Conservation (phyloP, 2,888 invertebrate species). For the Phaedon cochleariae region DNA sequence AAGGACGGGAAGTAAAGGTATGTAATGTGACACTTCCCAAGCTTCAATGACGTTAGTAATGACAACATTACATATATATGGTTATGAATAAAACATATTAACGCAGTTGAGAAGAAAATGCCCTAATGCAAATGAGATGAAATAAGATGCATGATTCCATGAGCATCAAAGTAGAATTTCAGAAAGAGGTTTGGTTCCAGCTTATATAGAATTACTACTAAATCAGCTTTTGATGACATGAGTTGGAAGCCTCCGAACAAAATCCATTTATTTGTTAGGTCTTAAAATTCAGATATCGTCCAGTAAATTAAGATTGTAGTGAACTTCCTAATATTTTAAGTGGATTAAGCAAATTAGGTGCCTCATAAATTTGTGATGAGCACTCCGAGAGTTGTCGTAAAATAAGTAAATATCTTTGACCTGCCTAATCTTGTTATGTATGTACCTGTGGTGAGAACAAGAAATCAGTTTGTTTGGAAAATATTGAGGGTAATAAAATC, state of each 20-base stretch:
- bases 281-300: constrained; percentile 3
- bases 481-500: constrained; percentile 20
- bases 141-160: no score
- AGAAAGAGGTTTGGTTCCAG: no score
- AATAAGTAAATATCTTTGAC: constrained; percentile 26
- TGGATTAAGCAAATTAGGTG: constrained; percentile 33
- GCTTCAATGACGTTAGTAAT: no score
- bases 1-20: no score
- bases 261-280: constrained; percentile 2
- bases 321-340: constrained; percentile 30
- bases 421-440: constrained; percentile 22
- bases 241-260: not conserved
- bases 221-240: no score
- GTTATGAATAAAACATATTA: no score
- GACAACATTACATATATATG: no score
- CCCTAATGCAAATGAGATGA: no score
- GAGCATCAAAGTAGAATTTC: no score
- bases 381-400: constrained; percentile 23
- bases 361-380: constrained; percentile 21
- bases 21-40: no score
- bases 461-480: constrained; percentile 11
- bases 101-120: no score
- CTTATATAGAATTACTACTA: no score
- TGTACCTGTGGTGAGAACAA: constrained; percentile 26
- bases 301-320: constrained; percentile 21